Base-by-base conservation (phyloP, 2,113 vertebrate species). In the Meriones unguiculatus region DNA sequence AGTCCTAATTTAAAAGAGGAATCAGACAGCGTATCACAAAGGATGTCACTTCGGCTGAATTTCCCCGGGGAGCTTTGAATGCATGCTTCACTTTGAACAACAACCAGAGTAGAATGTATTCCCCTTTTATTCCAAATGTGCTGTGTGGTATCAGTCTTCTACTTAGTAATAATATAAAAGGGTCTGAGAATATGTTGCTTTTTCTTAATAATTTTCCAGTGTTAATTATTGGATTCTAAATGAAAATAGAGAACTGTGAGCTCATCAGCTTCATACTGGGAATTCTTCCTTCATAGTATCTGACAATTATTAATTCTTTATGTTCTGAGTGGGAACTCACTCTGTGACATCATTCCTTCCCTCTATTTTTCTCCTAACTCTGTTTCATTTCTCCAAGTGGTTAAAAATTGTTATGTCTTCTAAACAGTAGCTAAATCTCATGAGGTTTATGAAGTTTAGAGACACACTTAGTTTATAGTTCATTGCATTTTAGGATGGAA, bases 91-190 rank as follows among this genome's bases (percentile, higher is more conserved):
- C 50, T 90, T n/a, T 52, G 38, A 90, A 50, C 28, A 18, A 64
- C 90, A 94, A 91, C 91, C 90, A 97, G 57, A 86, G 30, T 24
- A 87, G 6, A 88, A 41, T 28, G 30, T 92, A 72, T 15, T 75
- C 25, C 70, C 78, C 72, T 62, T 96, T 92, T 35, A 84, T 59
- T 92, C 88, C 52, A 90, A 95, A 62, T 50, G 2, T 8, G 87
- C 87, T 32, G 4, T 30, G 35, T 86, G 17, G 62, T 76, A 62
- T 65, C 35, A 95, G 20, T 57, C 85, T 24, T 75, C 72, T 73
- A 28, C 64, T 89, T 97, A 64, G 73, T 84, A 93, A 28, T 70
- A 93, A 93, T 92, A 7, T 93, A 4, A 78, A 90, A 46, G 50
- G 1, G 8, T 88, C 86, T 62, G 52, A 89, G 32, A 24, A 57